These are phyloP conservation scores for Venusia cambrica DNA, from an alignment of 2,888 invertebrate species.

Conservation along the genomic window DNA sequence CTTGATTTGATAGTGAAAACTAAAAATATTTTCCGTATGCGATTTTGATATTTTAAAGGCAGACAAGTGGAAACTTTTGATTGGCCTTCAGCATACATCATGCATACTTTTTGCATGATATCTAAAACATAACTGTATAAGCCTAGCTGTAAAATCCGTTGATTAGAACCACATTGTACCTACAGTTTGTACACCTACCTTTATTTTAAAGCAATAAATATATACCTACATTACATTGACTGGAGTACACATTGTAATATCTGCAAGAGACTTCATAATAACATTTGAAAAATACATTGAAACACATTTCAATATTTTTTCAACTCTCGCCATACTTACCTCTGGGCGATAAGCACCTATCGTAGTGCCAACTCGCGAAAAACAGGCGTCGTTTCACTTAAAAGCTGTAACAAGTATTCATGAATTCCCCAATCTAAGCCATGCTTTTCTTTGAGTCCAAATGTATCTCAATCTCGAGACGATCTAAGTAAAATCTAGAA, in stretches of 20 bases:
- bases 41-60: too few relatives aligned
- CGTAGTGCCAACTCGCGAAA: constrained; percentile 54
- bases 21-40: too few relatives aligned
- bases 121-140: too few relatives aligned
- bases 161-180: too few relatives aligned
- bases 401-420: constrained; percentile 80
- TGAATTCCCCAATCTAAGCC: constrained; percentile 70
- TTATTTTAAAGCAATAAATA: too few relatives aligned
- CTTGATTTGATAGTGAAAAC: too few relatives aligned
- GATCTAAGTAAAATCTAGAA: constrained; percentile 12
- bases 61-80: too few relatives aligned
- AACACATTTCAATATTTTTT: constrained; percentile 25
- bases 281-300: constrained; percentile 6
- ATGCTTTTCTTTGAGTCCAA: constrained; percentile 53
- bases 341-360: constrained; percentile 54
- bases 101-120: too few relatives aligned
- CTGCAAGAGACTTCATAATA: constrained; percentile 13
- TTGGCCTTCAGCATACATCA: too few relatives aligned
- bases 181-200: too few relatives aligned
- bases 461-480: not conserved
- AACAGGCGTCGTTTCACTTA: constrained; percentile 68
- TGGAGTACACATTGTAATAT: constrained; percentile 1
- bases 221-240: constrained; percentile 5
- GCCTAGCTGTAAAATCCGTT: too few relatives aligned
- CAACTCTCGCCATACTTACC: constrained; percentile 60